Evolutionary conservation across 64 coral and sea anemone species (phyloP).

Genomic region (Anthopleura sola): DNA sequence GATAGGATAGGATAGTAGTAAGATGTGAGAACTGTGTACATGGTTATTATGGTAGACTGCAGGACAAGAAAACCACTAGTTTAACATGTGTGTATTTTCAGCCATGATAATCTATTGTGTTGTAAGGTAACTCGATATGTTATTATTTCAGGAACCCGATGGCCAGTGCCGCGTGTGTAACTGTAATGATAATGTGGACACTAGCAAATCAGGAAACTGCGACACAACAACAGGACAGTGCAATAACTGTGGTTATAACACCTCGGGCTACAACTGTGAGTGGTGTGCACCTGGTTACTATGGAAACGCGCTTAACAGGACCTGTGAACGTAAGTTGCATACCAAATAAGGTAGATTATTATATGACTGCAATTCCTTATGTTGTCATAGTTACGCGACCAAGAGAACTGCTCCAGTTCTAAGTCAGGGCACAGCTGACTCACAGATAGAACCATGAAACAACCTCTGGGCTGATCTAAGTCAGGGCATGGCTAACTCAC

Average conservation of each 20-base stretch:
- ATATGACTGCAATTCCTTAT: not conserved
- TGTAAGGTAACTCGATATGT: not conserved
- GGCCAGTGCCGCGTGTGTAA: conserved; percentile 66
- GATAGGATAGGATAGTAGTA: too few species aligned
- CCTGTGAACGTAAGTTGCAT: conserved; percentile 54
- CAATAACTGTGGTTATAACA: conserved; percentile 69
- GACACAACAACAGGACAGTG: conserved; percentile 89
- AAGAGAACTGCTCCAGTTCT: too few species aligned
- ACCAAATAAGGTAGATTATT: not conserved
- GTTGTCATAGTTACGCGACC: too few species aligned
- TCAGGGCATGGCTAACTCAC: too few species aligned
- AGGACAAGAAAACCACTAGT: not conserved
- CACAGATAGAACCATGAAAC: too few species aligned
- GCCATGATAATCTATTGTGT: not conserved
- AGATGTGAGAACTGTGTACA: conserved; percentile 62
- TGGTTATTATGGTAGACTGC: conserved; percentile 79
- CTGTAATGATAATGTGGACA: conserved; percentile 61
- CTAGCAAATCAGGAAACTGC: conserved; percentile 47
- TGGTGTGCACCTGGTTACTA: conserved; percentile 76
- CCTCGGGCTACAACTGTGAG: conserved; percentile 73
- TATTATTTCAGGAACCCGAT: conserved; percentile 19
- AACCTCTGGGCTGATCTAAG: too few species aligned
- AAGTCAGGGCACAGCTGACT: too few species aligned
- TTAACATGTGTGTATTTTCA: too few species aligned
- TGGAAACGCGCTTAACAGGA: conserved; percentile 70